Base-by-base conservation (phyloP, 1,140 invertebrate genomes). In the Vollenhovia emeryi region DNA sequence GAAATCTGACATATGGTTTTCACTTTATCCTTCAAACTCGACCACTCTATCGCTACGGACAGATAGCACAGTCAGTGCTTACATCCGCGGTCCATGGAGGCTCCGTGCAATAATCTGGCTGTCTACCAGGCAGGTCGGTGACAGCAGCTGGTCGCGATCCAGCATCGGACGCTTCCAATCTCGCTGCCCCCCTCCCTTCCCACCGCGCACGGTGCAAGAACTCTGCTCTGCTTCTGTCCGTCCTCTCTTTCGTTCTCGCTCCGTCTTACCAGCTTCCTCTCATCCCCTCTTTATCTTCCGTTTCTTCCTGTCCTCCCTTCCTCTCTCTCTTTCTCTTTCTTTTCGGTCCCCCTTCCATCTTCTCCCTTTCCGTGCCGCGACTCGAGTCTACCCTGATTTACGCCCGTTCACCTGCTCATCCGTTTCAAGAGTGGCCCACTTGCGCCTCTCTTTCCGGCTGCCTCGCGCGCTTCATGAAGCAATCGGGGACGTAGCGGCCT, bases 371-470 rank as follows among this genome's bases (percentile, higher is more conserved):
- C 78, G 45, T 55, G 76, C 50, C 45, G n/a, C 52, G 30, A 27
- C 78, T 82, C 64, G 84, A 87, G 88, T 87, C 86, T 87, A 89
- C 89, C 89, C 91, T 91, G 90, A 93, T 93, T 93, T 93, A 92
- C 90, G 85, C 85, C 60, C 83, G 88, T 74, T 92, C 92, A 92
- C 92, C 92, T 92, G 92, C 86, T 92, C 90, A 91, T 92, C 91
- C 92, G 90, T 89, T 88, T 92, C 89, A 92, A 89, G 84, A 87
- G 88, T 91, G 88, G 89, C 89, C 91, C 90, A 91, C 88, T 92
- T 92, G 89, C 85, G 30, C 48, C 52, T 78, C 71, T 88, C 91
- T 87, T 91, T 91, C 89, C 91, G 86, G 89, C 78, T 85, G 78
- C 75, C 50, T 66, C 78, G 45, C 87, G 84, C 80, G 79, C 43